Conservation (phyloP, 2,113 vertebrate genomes). For the Platichthys stellatus region DNA sequence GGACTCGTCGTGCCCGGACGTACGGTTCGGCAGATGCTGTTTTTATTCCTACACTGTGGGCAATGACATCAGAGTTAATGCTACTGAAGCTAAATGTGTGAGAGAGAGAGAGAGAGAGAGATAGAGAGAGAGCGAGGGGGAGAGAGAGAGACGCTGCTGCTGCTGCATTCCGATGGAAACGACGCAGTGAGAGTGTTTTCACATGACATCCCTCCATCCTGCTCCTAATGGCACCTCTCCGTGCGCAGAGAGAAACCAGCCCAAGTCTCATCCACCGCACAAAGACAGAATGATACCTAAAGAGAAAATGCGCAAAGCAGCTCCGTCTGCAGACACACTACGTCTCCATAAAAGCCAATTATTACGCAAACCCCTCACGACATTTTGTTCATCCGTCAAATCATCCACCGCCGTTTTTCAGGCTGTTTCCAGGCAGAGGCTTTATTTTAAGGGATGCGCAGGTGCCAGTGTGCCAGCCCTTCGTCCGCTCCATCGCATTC, state of each 20-base stretch:
- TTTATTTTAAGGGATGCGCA: conserved; percentile 65
- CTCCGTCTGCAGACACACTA: not conserved
- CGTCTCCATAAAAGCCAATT: conserved; percentile 5
- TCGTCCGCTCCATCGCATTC: conserved; percentile 40
- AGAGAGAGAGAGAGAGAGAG: not conserved
- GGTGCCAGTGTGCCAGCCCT: conserved; percentile 54
- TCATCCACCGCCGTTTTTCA: not conserved
- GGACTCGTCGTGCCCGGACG: not conserved
- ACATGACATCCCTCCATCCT: conserved; percentile 31
- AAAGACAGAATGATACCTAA: conserved; percentile 21
- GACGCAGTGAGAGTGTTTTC: conserved; percentile 72
- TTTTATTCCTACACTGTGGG: conserved; percentile 44
- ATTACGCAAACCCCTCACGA: conserved; percentile 9
- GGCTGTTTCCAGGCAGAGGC: conserved; percentile 40
- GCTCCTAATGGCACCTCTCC: conserved; percentile 26
- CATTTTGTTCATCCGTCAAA: conserved; percentile 20
- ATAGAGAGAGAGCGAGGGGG: too few relatives aligned
- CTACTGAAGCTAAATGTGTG: conserved; percentile 37
- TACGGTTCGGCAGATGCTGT: conserved; percentile 24
- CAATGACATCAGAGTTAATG: conserved; percentile 58
- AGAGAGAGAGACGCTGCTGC: conserved; percentile 1
- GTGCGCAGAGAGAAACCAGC: not conserved
- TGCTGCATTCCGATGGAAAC: conserved; percentile 82
- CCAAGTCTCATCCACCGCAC: not conserved
- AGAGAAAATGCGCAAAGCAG: conserved; percentile 23